These are phyloP conservation scores for Ameiurus melas DNA, from an alignment of 2,113 vertebrate genomes.

Conservation along the genomic window DNA sequence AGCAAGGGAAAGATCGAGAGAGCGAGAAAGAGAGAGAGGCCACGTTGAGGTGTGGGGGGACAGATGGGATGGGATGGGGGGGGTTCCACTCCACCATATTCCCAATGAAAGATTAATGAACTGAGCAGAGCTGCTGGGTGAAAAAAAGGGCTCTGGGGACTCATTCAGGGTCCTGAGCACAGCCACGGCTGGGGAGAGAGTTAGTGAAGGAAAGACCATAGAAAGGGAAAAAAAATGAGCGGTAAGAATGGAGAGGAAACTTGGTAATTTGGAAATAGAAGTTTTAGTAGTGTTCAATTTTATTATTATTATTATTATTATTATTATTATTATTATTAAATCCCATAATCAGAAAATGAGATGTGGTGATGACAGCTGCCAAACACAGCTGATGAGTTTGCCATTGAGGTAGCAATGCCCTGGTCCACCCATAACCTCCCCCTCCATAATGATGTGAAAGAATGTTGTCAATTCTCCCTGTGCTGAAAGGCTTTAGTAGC, in stretches of 20 bases:
- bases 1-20: conserved; percentile 23
- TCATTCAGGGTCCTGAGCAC: conserved; percentile 74
- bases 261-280: conserved; percentile 59
- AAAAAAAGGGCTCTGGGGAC: conserved; percentile 74
- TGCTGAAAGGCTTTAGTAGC: conserved; percentile 74
- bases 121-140: conserved; percentile 75
- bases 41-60: conserved; percentile 38
- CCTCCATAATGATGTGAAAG: conserved; percentile 79
- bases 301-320: conserved; percentile 12
- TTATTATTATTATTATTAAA: conserved; percentile 29
- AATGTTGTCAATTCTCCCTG: conserved; percentile 77
- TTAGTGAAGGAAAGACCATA: conserved; percentile 27
- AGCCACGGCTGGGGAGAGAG: conserved; percentile 61
- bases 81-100: conserved; percentile 71
- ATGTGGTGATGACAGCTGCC: conserved; percentile 62
- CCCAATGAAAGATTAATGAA: conserved; percentile 82
- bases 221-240: conserved; percentile 19
- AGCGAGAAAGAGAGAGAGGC: conserved; percentile 14
- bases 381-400: conserved; percentile 61
- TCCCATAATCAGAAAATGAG: conserved; percentile 39
- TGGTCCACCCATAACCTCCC: conserved; percentile 62
- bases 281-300: background rate
- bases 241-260: conserved; percentile 54
- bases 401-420: conserved; percentile 58
- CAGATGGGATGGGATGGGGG: conserved; percentile 42